phyloP scores from a whole-genome alignment of 2,113 vertebrate genomes.

The Notothenia coriiceps region DNA sequence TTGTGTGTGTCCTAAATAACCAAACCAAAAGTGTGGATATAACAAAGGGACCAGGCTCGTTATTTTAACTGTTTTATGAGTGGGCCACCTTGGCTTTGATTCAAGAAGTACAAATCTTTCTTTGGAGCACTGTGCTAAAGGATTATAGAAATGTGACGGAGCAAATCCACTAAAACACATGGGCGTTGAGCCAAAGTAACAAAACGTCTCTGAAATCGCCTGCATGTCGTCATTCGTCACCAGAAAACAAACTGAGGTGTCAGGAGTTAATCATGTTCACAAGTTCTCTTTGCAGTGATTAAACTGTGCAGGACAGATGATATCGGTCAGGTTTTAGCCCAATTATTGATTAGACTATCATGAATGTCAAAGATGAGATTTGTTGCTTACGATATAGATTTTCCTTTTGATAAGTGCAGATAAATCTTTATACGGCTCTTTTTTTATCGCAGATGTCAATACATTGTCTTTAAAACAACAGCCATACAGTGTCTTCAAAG shows the following conservation, averaged over 20 bases:
- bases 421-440: neutral
- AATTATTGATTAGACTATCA: neutral
- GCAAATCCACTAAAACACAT: conserved; percentile 10
- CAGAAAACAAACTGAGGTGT: neutral
- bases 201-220: neutral
- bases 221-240: conserved; percentile 9
- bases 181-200: conserved; percentile 10
- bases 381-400: neutral
- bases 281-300: neutral
- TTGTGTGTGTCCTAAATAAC: conserved; percentile 15
- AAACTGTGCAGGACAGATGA: neutral
- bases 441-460: neutral
- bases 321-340: conserved; percentile 18
- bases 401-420: neutral
- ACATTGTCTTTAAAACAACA: neutral
- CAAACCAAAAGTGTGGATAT: conserved; percentile 4
- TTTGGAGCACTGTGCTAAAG: neutral
- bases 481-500: neutral
- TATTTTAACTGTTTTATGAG: conserved; percentile 8
- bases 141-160: conserved; percentile 7
- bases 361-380: neutral
- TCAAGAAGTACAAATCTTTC: conserved; percentile 12
- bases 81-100: conserved; percentile 5
- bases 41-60: neutral
- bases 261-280: conserved; percentile 17